Percentiles rank a stretch among this genome's conserved stretches.
phyloP scores from a whole-genome alignment of 2,797 vertebrate genomes.

The Melanogrammus aeglefinus region DNA sequence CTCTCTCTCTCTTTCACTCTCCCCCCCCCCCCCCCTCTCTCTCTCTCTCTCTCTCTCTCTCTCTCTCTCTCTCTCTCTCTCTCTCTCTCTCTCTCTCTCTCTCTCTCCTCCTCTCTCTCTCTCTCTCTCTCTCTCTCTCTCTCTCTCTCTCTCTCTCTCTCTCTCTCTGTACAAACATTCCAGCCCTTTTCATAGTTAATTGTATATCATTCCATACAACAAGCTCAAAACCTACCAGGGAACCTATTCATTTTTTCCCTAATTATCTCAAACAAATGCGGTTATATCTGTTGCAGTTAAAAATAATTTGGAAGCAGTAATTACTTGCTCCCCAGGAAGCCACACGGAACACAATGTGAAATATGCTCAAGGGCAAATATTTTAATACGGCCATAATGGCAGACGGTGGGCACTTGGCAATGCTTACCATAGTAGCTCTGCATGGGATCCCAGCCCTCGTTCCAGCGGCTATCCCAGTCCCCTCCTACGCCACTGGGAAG shows the following conservation, averaged over 20 bases:
- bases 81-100: no score
- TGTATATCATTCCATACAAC: slow-evolving; percentile 2
- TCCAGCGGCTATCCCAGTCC: slow-evolving; percentile 80
- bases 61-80: not conserved
- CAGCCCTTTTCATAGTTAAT: slow-evolving; percentile 2
- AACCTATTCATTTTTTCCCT: slow-evolving; percentile 18
- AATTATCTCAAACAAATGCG: slow-evolving; percentile 5
- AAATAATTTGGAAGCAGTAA: not conserved
- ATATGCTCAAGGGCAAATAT: slow-evolving; percentile 3
- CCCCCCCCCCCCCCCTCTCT: not conserved
- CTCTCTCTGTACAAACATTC: slow-evolving; percentile 13
- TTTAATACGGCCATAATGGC: slow-evolving; percentile 5
- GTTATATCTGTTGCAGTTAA: slow-evolving; percentile 5
- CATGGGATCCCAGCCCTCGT: slow-evolving; percentile 81
- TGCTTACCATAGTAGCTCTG: slow-evolving; percentile 81
- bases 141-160: not conserved
- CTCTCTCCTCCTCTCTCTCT: no score
- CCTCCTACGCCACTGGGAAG: slow-evolving; percentile 79
- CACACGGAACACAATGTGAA: slow-evolving; percentile 5
- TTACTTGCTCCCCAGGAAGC: not conserved
- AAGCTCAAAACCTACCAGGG: slow-evolving; percentile 16
- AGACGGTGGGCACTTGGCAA: slow-evolving; percentile 30
- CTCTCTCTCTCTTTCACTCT: slow-evolving; percentile 7
- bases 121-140: not conserved
- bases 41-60: slow-evolving; percentile 1